Evolutionary conservation across 1,140 invertebrate genomes (phyloP).

Genomic region (Episyrphus balteatus): DNA sequence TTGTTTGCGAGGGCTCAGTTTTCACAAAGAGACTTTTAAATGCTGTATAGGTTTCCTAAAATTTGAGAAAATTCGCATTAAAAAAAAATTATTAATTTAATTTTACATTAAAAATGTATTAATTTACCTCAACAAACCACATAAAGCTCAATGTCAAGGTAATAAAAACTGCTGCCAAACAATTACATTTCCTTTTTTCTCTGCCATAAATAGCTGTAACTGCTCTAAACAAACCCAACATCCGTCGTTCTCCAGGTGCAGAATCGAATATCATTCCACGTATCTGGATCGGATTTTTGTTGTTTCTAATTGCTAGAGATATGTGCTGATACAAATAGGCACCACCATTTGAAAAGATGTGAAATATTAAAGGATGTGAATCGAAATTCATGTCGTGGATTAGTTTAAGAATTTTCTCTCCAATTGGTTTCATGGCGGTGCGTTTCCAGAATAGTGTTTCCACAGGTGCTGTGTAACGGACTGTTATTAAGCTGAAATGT

Average conservation of each 20-base stretch:
- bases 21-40: constrained; percentile 29
- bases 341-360: constrained; percentile 72
- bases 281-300: constrained; percentile 43
- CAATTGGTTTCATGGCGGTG: constrained; percentile 47
- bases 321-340: constrained; percentile 56
- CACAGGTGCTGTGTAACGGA: constrained; percentile 60
- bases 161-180: constrained; percentile 43
- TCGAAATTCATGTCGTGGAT: constrained; percentile 55
- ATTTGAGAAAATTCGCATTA: neutral
- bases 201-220: constrained; percentile 48
- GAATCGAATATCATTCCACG: constrained; percentile 68
- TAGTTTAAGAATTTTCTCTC: constrained; percentile 54
- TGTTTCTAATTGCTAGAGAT: constrained; percentile 43
- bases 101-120: neutral
- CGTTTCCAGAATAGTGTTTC: constrained; percentile 53
- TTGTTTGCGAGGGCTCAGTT: constrained; percentile 27
- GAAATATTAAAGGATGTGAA: constrained; percentile 62
- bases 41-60: constrained; percentile 32
- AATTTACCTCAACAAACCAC: constrained; percentile 44
- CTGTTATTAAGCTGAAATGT: constrained; percentile 53
- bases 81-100: neutral
- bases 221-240: constrained; percentile 46
- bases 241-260: constrained; percentile 51
- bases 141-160: constrained; percentile 47
- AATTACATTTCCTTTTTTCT: constrained; percentile 39